Conservation (phyloP, 2,113 vertebrate genomes). For the Rhipidura dahli region DNA sequence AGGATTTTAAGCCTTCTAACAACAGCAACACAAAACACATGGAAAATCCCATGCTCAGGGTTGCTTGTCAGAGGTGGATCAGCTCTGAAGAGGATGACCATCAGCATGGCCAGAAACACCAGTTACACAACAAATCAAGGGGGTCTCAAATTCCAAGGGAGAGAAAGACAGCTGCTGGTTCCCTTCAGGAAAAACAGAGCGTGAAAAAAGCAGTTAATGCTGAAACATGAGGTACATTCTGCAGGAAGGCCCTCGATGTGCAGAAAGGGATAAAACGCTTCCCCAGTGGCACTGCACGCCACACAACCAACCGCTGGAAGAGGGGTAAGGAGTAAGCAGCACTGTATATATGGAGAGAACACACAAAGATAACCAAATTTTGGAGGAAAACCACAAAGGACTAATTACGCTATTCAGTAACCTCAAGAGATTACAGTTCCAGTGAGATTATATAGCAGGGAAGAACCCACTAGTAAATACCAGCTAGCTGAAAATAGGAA, state of each 20-base stretch:
- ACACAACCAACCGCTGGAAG: neutral
- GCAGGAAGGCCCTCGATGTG: neutral
- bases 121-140: neutral
- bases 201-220: neutral
- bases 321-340: neutral
- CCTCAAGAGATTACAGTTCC: neutral
- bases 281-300: neutral
- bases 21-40: neutral
- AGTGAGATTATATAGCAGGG: neutral
- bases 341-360: neutral
- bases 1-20: neutral
- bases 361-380: neutral
- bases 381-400: conserved; percentile 17
- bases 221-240: neutral
- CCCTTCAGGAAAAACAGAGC: neutral
- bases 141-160: neutral
- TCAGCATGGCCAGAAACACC: neutral
- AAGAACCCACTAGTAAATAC: neutral
- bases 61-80: neutral
- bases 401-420: neutral
- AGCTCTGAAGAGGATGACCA: neutral
- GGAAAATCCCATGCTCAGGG: neutral
- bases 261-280: neutral
- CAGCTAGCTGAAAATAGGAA: neutral
- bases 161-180: neutral